Evolutionary conservation across 2,113 vertebrate species (phyloP), one percentile per base, ranked within the genome.

Genomic region (Oryzias melastigma): DNA sequence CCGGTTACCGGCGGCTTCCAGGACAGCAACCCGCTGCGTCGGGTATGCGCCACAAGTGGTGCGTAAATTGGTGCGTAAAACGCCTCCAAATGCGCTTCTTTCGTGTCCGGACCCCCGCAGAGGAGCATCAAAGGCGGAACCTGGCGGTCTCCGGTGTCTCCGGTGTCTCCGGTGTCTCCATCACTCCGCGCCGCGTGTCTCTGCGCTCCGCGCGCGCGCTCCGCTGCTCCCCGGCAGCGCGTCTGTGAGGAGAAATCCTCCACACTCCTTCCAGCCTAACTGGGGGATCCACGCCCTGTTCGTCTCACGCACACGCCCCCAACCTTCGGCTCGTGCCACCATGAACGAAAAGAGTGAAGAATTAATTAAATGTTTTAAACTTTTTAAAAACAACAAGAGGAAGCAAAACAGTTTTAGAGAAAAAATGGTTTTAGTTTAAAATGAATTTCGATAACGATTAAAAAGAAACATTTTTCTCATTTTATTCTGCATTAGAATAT

Each of bases 271-370:
- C 65, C 72, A 14, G 27, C 71, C 46, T 18, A 52, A 27, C 74
- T 58, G 71, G 58, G 73, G 66, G 54, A 77, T 78, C 85, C 89
- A 90, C 90, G 90, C 92, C 91, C 88, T 68, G 68, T 55, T 72
- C 27, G 43, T 49, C 52, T 61, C 62, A 62, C 69, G 44, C 81
- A 73, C 87, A 51, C 89, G 87, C 81, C 69, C 18, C 67, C 58
- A 53, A 54, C 46, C 62, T 47, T 44, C 73, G 16, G 51, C 57
- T 58, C 53, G 58, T 15, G 58, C 43, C 48, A 70, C 77, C 4
- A 27, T 5, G 3, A 12, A 17, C 65, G 70, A 6, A 62, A 62
- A 77, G 18, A 60, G 64, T 57, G 65, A 17, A 5, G 52, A 61
- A 42, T 71, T 65, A 43, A 19, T 13, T 2, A 7, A 46, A 18